Percentiles rank a stretch among this genome's conserved stretches.
Evolutionary conservation across 2,888 invertebrate genomes (phyloP).

Genomic region (Allacma fusca): DNA sequence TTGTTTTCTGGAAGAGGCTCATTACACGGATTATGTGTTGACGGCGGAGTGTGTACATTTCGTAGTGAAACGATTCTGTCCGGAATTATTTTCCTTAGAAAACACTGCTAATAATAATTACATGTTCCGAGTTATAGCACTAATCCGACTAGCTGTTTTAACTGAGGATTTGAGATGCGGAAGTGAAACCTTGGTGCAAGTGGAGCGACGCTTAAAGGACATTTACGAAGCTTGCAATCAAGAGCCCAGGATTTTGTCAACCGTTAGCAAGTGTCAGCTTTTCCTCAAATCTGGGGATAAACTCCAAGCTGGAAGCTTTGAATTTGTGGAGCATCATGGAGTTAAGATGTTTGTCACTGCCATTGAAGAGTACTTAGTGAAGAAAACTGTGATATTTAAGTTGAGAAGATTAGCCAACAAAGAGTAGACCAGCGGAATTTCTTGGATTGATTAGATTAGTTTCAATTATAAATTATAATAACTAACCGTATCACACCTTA

Average conservation of each 20-base stretch:
- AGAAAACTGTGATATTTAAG: conserved; percentile 1
- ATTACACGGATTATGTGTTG: not conserved
- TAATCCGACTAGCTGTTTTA: not conserved
- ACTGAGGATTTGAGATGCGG: not conserved
- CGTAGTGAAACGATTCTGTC: not conserved
- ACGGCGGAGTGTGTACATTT: not conserved
- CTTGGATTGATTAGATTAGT: too few species aligned
- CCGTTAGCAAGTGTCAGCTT: too few species aligned
- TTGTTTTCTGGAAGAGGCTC: not conserved
- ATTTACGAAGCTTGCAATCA: too few species aligned
- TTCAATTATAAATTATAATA: too few species aligned
- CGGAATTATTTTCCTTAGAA: not conserved
- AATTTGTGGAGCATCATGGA: not conserved
- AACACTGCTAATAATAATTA: not conserved
- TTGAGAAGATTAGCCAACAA: too few species aligned
- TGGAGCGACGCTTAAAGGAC: not conserved
- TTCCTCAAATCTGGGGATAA: not conserved
- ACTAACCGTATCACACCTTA: too few species aligned
- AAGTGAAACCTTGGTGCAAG: not conserved
- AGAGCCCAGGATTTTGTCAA: too few species aligned
- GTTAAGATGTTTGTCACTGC: not conserved
- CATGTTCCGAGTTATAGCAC: not conserved
- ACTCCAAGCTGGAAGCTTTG: not conserved
- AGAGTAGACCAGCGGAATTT: too few species aligned
- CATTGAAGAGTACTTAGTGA: not conserved